phyloP scores from a whole-genome alignment of 1,140 invertebrate species.

The Papilio glaucus region DNA sequence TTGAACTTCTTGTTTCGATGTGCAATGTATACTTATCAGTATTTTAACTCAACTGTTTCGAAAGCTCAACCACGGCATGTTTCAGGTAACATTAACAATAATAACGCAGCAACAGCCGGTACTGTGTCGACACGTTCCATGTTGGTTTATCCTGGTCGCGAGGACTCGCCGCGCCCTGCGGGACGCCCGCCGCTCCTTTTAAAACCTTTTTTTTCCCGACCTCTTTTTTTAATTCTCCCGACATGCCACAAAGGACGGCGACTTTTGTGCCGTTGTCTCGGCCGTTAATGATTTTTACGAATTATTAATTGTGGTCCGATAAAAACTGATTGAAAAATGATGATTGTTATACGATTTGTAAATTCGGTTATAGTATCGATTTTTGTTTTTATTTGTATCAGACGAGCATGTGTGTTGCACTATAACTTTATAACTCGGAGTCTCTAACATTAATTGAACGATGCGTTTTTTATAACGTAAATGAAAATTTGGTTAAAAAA shows the following conservation, averaged over 20 bases:
- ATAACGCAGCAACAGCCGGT: slow-evolving; percentile 43
- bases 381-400: slow-evolving; percentile 15
- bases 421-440: neutral
- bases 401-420: slow-evolving; percentile 12
- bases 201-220: slow-evolving; percentile 59
- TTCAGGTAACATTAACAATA: slow-evolving; percentile 15
- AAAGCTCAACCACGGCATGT: no score
- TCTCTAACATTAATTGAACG: neutral
- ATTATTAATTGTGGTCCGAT: slow-evolving; percentile 78
- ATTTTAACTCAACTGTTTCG: no score
- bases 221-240: slow-evolving; percentile 61
- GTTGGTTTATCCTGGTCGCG: slow-evolving; percentile 68
- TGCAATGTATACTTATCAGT: no score
- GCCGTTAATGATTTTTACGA: slow-evolving; percentile 80
- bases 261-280: slow-evolving; percentile 78
- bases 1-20: no score
- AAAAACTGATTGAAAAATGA: slow-evolving; percentile 78
- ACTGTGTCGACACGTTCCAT: slow-evolving; percentile 69
- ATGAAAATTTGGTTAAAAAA: no score
- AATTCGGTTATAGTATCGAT: slow-evolving; percentile 42
- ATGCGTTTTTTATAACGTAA: neutral
- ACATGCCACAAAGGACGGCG: slow-evolving; percentile 73
- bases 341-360: slow-evolving; percentile 66
- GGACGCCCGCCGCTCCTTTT: slow-evolving; percentile 55
- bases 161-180: slow-evolving; percentile 58